Conservation (phyloP, 2,113 vertebrate genomes). For the Larimichthys polyactis region DNA sequence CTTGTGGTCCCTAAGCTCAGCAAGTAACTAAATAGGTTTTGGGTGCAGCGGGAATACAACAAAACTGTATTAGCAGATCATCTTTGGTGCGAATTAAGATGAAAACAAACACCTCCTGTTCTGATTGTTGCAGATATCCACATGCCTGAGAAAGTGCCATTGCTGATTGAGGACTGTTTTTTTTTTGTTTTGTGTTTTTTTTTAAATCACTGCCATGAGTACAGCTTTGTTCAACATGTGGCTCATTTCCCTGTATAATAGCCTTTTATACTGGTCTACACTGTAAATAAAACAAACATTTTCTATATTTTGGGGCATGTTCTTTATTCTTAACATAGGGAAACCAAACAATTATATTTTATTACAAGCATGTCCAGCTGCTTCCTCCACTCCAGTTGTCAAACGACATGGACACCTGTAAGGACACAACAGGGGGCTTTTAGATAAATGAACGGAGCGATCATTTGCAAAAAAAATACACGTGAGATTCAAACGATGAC, state of each 20-base stretch:
- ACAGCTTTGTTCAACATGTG: constrained; percentile 33
- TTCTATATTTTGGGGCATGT: constrained; percentile 70
- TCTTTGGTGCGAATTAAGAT: constrained; percentile 15
- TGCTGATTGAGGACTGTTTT: constrained; percentile 47
- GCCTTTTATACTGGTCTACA: constrained; percentile 79
- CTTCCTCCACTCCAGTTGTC: constrained; percentile 58
- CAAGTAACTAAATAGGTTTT: background rate
- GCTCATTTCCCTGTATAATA: constrained; percentile 71
- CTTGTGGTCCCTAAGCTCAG: background rate
- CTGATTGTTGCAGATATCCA: background rate
- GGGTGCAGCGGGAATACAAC: constrained; percentile 14
- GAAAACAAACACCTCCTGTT: constrained; percentile 1
- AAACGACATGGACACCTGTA: constrained; percentile 68
- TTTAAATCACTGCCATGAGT: constrained; percentile 80
- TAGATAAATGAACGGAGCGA: background rate
- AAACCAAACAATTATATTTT: constrained; percentile 67
- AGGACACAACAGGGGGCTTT: constrained; percentile 52
- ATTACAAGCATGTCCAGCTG: constrained; percentile 73
- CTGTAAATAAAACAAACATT: constrained; percentile 85
- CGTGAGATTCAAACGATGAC: constrained; percentile 42
- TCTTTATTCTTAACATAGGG: constrained; percentile 78
- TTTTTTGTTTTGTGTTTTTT: constrained; percentile 11
- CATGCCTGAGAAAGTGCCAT: constrained; percentile 46
- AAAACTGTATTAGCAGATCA: constrained; percentile 21
- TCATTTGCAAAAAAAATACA: rapidly evolving